Percentiles rank a stretch among this genome's conserved stretches.
Conservation (phyloP, 2,113 vertebrate species). For the Gymnorhina tibicen region DNA sequence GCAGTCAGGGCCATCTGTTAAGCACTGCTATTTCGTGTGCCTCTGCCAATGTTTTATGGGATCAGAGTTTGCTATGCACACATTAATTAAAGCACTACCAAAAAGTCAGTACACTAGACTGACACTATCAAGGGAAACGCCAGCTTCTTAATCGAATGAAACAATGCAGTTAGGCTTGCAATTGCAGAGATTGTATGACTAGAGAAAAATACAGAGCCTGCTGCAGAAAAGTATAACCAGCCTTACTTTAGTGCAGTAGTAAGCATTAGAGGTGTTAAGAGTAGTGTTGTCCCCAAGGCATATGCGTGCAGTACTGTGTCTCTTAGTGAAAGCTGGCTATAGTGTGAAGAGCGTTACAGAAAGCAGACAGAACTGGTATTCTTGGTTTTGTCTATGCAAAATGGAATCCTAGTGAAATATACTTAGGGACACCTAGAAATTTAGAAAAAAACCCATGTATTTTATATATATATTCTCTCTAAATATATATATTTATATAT, state of each 20-base stretch:
- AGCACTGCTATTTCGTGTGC: neutral
- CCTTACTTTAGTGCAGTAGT: neutral
- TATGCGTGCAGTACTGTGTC: neutral
- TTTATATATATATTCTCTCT: neutral
- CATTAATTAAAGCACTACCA: slow-evolving; percentile 4
- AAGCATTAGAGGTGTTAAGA: neutral
- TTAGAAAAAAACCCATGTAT: neutral
- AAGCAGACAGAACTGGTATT: neutral
- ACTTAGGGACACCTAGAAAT: neutral
- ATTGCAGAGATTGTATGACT: neutral
- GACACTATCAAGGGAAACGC: neutral
- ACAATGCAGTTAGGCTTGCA: neutral
- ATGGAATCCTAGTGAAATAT: neutral
- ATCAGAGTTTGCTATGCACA: neutral
- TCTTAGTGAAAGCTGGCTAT: neutral
- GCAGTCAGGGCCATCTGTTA: neutral
- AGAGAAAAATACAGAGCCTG: neutral
- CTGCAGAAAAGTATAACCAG: neutral
- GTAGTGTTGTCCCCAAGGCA: neutral
- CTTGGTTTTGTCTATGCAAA: slow-evolving; percentile 8
- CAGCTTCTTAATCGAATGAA: neutral
- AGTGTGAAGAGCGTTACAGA: neutral
- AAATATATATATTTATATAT: too few species aligned
- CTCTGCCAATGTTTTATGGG: neutral
- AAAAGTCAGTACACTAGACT: neutral